Conservation (phyloP, 2,888 invertebrate genomes). For the Hypolimnas misippus region DNA sequence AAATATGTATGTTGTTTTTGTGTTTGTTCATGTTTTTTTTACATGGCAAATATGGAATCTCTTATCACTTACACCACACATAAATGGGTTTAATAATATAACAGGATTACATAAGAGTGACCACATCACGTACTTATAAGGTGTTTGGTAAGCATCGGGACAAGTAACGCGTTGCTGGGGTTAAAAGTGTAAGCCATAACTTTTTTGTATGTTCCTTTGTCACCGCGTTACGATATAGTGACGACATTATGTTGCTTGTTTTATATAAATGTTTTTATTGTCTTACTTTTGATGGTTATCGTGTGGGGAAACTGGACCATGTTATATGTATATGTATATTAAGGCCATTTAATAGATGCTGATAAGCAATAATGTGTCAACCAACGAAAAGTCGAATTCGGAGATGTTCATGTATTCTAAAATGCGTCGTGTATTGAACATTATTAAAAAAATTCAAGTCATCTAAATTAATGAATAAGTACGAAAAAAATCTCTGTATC, state of each 20-base stretch:
- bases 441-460: too few species aligned
- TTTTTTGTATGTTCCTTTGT: slow-evolving; percentile 9
- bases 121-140: slow-evolving; percentile 26
- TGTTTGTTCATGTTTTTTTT: too few species aligned
- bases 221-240: not conserved
- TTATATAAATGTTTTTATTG: not conserved
- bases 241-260: not conserved
- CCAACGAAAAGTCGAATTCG: too few species aligned
- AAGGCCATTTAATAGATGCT: too few species aligned
- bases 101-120: slow-evolving; percentile 27
- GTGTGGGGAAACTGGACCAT: too few species aligned
- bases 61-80: slow-evolving; percentile 26
- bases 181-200: slow-evolving; percentile 8
- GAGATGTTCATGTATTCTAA: too few species aligned
- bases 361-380: too few species aligned
- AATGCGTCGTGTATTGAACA: too few species aligned
- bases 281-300: not conserved
- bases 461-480: too few species aligned
- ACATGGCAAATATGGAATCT: not conserved
- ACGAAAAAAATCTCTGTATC: too few species aligned
- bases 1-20: too few species aligned
- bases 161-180: slow-evolving; percentile 19
- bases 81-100: slow-evolving; percentile 37
- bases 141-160: slow-evolving; percentile 19
- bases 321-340: too few species aligned